Evolutionary conservation across 1,140 invertebrate genomes (phyloP).

Genomic region (Ceratina calcarata): DNA sequence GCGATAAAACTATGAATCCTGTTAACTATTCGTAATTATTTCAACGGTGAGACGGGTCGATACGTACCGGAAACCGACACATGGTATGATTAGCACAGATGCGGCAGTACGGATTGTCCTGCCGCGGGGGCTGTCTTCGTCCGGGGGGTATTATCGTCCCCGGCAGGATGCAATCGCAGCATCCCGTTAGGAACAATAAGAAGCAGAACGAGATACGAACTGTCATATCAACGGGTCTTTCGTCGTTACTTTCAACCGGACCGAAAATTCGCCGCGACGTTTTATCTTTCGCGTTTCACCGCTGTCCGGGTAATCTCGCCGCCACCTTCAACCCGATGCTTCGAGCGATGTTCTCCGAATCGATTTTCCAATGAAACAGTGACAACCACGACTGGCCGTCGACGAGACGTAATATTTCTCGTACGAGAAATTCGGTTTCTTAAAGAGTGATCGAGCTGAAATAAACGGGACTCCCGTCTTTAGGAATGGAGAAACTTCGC

Average conservation of each 20-base stretch:
- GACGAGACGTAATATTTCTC: constrained; percentile 22
- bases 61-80: constrained; percentile 68
- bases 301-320: constrained; percentile 38
- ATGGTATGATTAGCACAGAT: constrained; percentile 66
- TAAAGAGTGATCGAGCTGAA: background rate
- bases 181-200: constrained; percentile 47
- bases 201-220: constrained; percentile 40
- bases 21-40: no score
- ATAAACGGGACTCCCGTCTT: background rate
- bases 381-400: background rate
- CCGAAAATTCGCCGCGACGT: constrained; percentile 45
- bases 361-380: constrained; percentile 39
- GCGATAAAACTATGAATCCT: no score
- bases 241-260: constrained; percentile 19
- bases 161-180: constrained; percentile 24
- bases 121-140: background rate
- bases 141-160: background rate
- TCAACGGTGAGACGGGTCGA: no score
- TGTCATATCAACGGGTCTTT: constrained; percentile 24
- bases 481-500: no score
- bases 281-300: constrained; percentile 52
- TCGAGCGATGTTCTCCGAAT: constrained; percentile 31
- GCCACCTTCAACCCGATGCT: constrained; percentile 23
- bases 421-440: background rate
- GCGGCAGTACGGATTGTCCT: constrained; percentile 59